phyloP scores from a whole-genome alignment of 2,888 invertebrate species.

The Anoplius nigerrimus region DNA sequence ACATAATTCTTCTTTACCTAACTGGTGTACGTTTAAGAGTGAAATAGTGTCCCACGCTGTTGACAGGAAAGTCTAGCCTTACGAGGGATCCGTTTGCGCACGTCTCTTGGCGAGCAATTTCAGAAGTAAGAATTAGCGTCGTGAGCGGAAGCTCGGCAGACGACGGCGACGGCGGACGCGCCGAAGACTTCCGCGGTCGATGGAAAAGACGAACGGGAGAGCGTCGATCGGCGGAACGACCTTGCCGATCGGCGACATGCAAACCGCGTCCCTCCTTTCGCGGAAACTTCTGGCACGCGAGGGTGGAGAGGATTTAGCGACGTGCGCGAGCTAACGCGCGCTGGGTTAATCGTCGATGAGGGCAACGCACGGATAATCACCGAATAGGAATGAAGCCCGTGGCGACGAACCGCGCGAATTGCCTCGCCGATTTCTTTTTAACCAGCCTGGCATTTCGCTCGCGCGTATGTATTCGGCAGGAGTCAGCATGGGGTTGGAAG shows the following conservation, averaged over 20 bases:
- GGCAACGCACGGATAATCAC: conserved; percentile 50
- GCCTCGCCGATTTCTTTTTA: too few relatives aligned
- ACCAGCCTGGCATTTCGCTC: too few relatives aligned
- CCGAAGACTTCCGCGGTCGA: conserved; percentile 60
- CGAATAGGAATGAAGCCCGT: conserved; percentile 31
- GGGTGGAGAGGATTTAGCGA: conserved; percentile 45
- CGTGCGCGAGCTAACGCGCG: conserved; percentile 41
- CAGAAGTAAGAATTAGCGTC: conserved; percentile 60
- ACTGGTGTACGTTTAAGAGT: too few relatives aligned
- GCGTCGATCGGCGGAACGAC: conserved; percentile 53
- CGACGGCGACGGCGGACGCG: conserved; percentile 41
- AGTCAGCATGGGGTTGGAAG: too few relatives aligned
- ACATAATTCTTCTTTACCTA: too few relatives aligned
- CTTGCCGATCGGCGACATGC: conserved; percentile 66
- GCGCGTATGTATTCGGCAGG: too few relatives aligned
- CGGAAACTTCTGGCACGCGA: conserved; percentile 62
- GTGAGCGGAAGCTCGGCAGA: conserved; percentile 64
- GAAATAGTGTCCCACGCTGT: too few relatives aligned
- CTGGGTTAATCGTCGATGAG: conserved; percentile 45
- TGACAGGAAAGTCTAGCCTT: too few relatives aligned
- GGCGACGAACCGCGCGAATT: too few relatives aligned
- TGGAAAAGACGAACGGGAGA: conserved; percentile 33
- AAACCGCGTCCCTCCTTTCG: conserved; percentile 66
- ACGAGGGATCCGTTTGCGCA: conserved; percentile 4
- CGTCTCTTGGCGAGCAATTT: not conserved